Evolutionary conservation across 2,113 vertebrate genomes (phyloP), one percentile per base, ranked within the genome.

Genomic region (Catharus minimus): DNA sequence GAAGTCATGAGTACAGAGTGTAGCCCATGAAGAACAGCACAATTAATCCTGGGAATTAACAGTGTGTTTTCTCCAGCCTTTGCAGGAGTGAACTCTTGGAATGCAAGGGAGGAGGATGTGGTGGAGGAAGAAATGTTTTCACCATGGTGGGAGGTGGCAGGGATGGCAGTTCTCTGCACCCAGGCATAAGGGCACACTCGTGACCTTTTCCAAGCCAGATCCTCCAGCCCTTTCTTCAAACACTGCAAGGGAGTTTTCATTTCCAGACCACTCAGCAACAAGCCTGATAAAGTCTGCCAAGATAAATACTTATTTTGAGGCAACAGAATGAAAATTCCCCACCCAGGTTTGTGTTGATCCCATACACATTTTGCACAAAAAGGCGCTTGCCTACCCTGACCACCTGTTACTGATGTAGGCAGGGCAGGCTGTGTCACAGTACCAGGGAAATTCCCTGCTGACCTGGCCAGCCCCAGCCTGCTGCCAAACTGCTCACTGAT

Each of bases 141-240:
- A 76, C 19, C 41, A 3, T 1, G 1, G 32, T 44, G 58, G 55
- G 58, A 73, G 38, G n/a, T 71, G 36, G 56, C 28, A 69, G 16
- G 38, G 16, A 49, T 52, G 39, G 28, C 55, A 65, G n/a, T 32
- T 69, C 49, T 47, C 28, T 17, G 18, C 3, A 7, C 17, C 11
- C 15, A 19, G 9, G 36, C 28, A 13, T 60, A 60, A 0, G 1
- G 27, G 33, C 57, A 83, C 24, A 28, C 17, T 79, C 0, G 0
- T 68, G 67, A 78, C 46, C 46, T 47, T 90, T 76, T 72, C 81
- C 1, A 1, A 61, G 15, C 13, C 46, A 68, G 26, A 66, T 52
- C 36, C 30, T 82, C 27, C 58, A 84, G 46, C 41, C n/a, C 33
- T 81, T 90, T 87, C 52, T 53, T 84, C 50, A 56, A 77, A 57